Conservation (phyloP, 2,113 vertebrate species). For the Aramus guarauna region DNA sequence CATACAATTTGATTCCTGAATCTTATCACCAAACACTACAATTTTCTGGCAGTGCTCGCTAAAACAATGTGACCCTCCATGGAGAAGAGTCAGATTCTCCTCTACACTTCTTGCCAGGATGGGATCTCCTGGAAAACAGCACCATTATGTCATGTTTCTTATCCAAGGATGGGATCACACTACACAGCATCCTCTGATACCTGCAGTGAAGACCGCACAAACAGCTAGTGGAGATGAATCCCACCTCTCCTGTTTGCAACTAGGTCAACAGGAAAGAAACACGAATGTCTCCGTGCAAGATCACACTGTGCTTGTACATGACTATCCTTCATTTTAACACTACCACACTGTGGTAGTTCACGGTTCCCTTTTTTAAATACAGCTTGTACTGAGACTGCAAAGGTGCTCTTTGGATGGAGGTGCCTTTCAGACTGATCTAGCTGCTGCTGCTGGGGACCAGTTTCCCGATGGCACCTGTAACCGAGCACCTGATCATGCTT, state of each 20-base stretch:
- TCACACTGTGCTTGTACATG: not conserved
- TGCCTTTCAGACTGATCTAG: not conserved
- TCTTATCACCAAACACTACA: not conserved
- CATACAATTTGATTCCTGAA: not conserved
- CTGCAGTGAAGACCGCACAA: not conserved
- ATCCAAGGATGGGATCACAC: not conserved
- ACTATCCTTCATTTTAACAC: not conserved
- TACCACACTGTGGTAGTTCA: not conserved
- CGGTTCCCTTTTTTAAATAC: not conserved
- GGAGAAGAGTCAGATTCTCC: not conserved
- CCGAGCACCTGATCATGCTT: fast-evolving
- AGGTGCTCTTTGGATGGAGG: not conserved
- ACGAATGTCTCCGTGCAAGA: not conserved
- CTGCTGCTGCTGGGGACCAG: not conserved
- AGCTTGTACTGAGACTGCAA: not conserved
- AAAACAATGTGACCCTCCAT: not conserved
- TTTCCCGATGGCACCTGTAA: not conserved
- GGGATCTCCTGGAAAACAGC: not conserved
- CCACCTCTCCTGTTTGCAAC: not conserved
- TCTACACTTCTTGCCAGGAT: not conserved
- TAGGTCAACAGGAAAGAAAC: not conserved
- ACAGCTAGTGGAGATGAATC: not conserved
- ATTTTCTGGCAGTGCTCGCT: not conserved
- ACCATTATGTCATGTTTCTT: not conserved
- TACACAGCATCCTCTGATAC: not conserved